A percentile compares a stretch with the other conserved stretches of the same genome.
These are phyloP conservation scores for Aspidiotus rigidus DNA, from an alignment of 2,888 invertebrate species.

Conservation along the genomic window DNA sequence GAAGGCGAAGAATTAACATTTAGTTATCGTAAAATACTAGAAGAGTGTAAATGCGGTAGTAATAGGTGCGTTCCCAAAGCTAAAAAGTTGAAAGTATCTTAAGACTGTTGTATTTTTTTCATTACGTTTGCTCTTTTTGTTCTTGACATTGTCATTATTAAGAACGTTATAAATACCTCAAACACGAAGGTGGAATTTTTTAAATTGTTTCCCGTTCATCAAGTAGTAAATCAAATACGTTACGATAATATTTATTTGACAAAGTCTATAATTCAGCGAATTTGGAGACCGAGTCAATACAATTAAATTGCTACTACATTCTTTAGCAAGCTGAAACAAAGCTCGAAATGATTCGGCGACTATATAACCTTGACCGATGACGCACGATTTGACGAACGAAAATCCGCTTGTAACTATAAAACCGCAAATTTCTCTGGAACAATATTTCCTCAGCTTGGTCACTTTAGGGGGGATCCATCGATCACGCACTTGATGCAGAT, in stretches of 20 bases:
- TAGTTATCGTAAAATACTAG: constrained; percentile 58
- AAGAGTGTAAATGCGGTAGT: constrained; percentile 17
- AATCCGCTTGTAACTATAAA: constrained; percentile 63
- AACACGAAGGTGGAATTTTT: too few relatives aligned
- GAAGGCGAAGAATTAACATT: constrained; percentile 81
- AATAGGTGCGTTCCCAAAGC: background rate
- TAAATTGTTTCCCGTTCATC: too few relatives aligned
- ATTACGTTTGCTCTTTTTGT: too few relatives aligned
- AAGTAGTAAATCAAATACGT: too few relatives aligned
- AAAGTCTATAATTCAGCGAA: constrained; percentile 28
- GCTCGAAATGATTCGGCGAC: constrained; percentile 49
- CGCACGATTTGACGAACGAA: constrained; percentile 58
- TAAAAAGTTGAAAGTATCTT: too few relatives aligned
- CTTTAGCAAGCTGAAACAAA: constrained; percentile 41
- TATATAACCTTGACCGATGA: constrained; percentile 65
- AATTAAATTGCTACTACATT: constrained; percentile 25
- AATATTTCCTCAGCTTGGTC: constrained; percentile 46
- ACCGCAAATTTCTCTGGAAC: constrained; percentile 63
- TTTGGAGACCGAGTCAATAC: constrained; percentile 34
- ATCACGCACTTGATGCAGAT: constrained; percentile 54
- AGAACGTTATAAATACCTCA: too few relatives aligned
- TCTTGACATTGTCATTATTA: too few relatives aligned
- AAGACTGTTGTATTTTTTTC: too few relatives aligned
- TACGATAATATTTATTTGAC: constrained; percentile 20
- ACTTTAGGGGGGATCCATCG: constrained; percentile 58